Conservation (phyloP, 2,888 invertebrate genomes). For the Gnatocerus cornutus region DNA sequence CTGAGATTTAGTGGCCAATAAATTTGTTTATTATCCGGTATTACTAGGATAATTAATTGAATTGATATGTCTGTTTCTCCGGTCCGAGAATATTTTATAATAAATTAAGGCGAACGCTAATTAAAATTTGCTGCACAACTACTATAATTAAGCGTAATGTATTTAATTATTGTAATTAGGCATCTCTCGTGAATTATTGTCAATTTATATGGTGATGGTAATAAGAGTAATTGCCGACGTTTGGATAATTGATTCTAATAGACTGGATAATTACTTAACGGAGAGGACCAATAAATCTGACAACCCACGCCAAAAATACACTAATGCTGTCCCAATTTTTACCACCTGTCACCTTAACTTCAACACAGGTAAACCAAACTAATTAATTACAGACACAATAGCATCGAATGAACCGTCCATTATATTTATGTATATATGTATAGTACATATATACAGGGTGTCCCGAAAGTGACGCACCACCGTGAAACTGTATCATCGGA, state of each 20-base stretch:
- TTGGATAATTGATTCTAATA: conserved; percentile 46
- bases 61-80: conserved; percentile 48
- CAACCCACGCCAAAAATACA: conserved; percentile 6
- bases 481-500: no score
- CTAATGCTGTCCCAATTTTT: no score
- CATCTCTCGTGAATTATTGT: conserved; percentile 47
- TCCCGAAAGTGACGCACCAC: no score
- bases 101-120: conserved; percentile 46
- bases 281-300: conserved; percentile 8
- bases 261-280: conserved; percentile 17
- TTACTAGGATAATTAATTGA: conserved; percentile 48
- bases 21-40: conserved; percentile 47
- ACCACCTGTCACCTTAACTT: no score
- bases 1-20: conserved; percentile 46
- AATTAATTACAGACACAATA: no score
- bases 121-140: conserved; percentile 49
- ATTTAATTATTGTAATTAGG: conserved; percentile 49
- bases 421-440: no score
- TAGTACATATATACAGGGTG: no score
- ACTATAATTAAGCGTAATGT: conserved; percentile 47
- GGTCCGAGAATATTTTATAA: conserved; percentile 47
- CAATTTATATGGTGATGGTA: conserved; percentile 47
- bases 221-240: conserved; percentile 40
- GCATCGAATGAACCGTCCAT: no score
- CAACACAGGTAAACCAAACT: no score